phyloP scores from a whole-genome alignment of 2,888 invertebrate species.

The Dicyrtomina minuta region DNA sequence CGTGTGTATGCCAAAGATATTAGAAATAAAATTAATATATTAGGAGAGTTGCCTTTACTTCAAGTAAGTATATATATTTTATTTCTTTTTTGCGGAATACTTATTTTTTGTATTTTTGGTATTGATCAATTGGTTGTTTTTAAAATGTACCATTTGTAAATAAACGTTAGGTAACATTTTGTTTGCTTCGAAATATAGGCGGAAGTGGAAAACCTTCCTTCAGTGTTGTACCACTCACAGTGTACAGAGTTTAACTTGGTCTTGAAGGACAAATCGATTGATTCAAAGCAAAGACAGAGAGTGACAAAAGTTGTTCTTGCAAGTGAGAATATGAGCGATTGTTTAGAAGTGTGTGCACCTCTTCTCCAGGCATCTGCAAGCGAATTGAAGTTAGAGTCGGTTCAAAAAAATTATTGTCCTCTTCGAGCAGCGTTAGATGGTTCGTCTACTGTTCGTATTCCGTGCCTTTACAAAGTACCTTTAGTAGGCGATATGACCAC shows the following conservation, averaged over 20 bases:
- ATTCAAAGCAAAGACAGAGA: constrained; percentile 22
- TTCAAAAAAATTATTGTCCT: constrained; percentile 28
- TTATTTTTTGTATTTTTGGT: no score
- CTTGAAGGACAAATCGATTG: constrained; percentile 36
- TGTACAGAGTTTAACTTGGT: constrained; percentile 40
- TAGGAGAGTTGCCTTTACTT: no score
- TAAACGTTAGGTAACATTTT: no score
- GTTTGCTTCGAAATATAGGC: constrained; percentile 35
- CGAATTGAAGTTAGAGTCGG: constrained; percentile 18
- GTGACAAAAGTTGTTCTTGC: constrained; percentile 39
- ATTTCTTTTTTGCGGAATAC: no score
- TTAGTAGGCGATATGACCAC: no score
- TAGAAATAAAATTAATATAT: no score
- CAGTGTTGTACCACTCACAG: constrained; percentile 42
- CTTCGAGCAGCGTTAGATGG: constrained; percentile 36
- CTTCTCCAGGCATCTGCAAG: background rate
- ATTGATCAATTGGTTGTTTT: no score
- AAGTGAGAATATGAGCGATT: constrained; percentile 40
- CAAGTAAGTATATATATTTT: no score
- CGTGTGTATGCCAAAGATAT: no score
- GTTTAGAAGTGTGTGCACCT: constrained; percentile 31
- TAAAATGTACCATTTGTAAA: no score
- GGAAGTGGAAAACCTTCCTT: constrained; percentile 37
- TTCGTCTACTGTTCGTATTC: no score
- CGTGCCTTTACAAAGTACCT: no score